These are phyloP conservation scores for Cynocephalus volans DNA, from an alignment of 2,113 vertebrate species.

Conservation along the genomic window DNA sequence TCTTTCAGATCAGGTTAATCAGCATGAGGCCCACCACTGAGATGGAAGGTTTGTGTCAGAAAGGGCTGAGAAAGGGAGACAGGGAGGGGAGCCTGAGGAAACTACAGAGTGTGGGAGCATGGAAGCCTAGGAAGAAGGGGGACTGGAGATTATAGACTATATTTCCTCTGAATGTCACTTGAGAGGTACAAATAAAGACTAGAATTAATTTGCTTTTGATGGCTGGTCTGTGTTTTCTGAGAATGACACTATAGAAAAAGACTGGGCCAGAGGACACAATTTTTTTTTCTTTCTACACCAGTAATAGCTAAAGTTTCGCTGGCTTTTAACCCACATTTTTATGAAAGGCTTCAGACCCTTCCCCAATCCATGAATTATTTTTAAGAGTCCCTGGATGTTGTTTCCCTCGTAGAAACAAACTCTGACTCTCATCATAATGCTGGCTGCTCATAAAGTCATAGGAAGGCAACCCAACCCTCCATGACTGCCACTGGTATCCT, in stretches of 20 bases:
- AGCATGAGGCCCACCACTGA: background rate
- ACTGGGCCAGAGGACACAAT: background rate
- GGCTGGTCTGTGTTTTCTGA: background rate
- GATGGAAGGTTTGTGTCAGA: background rate
- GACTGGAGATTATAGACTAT: background rate
- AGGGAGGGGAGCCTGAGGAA: background rate
- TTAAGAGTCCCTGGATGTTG: background rate
- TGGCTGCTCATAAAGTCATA: background rate
- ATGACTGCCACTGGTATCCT: rapidly evolving
- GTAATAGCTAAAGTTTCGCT: background rate
- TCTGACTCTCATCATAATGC: background rate
- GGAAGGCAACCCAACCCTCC: background rate
- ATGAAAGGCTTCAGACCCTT: background rate
- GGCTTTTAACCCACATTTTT: background rate
- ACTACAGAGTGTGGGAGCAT: background rate
- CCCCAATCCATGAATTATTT: background rate
- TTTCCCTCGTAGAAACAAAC: background rate
- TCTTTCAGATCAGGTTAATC: background rate
- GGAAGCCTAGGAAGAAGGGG: background rate
- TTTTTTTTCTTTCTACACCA: background rate
- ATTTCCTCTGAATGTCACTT: background rate
- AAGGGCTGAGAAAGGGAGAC: background rate
- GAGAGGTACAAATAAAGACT: background rate
- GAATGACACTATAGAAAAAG: background rate
- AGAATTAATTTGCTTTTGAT: background rate